Evolutionary conservation across 2,888 invertebrate genomes (phyloP).

Genomic region (Drosophila acutilabella): DNA sequence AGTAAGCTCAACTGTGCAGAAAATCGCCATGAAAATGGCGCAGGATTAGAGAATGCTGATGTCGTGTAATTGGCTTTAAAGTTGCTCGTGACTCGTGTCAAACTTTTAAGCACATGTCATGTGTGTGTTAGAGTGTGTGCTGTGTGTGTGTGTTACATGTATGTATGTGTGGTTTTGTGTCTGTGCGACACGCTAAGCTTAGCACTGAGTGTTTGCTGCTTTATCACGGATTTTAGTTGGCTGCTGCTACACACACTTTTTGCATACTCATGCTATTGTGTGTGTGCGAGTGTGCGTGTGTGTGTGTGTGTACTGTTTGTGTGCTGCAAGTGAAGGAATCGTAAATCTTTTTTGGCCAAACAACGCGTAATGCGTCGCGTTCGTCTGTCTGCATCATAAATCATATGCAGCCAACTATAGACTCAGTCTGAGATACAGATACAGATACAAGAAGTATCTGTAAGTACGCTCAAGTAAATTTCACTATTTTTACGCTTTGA

Average conservation of each 20-base stretch:
- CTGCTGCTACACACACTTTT: conserved; percentile 50
- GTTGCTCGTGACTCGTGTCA: conserved; percentile 44
- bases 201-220: conserved; percentile 50
- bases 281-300: not conserved
- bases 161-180: conserved; percentile 31
- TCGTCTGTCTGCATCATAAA: conserved; percentile 69
- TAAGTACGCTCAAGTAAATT: conserved; percentile 38
- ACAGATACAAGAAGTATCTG: conserved; percentile 46
- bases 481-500: conserved; percentile 57
- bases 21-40: conserved; percentile 42
- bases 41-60: conserved; percentile 42
- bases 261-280: conserved; percentile 58
- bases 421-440: conserved; percentile 10
- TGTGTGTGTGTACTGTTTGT: conserved; percentile 19
- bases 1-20: conserved; percentile 38
- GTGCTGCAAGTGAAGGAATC: conserved; percentile 62
- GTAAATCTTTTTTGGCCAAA: conserved; percentile 67
- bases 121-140: conserved; percentile 32
- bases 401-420: conserved; percentile 71
- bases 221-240: conserved; percentile 52
- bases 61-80: conserved; percentile 70
- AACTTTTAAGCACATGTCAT: conserved; percentile 58
- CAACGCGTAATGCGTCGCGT: conserved; percentile 43
- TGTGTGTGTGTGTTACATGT: conserved; percentile 17
- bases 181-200: conserved; percentile 55